phyloP scores from a whole-genome alignment of 1,140 invertebrate species.

The Neodiprion virginianus region DNA sequence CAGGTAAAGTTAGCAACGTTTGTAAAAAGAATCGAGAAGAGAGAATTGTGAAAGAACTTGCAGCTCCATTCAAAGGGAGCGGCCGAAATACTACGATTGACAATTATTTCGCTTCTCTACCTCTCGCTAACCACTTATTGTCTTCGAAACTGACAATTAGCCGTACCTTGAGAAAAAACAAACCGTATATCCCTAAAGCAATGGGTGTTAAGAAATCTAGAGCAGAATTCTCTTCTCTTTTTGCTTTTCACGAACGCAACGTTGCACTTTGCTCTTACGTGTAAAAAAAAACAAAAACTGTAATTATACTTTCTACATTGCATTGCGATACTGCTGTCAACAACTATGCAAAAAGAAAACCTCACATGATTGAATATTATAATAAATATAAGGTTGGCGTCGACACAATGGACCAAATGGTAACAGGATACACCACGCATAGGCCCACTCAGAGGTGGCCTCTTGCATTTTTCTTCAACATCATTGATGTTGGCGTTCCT shows the following conservation, averaged over 20 bases:
- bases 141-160: slow-evolving; percentile 37
- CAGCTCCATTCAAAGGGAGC: slow-evolving; percentile 35
- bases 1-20: slow-evolving; percentile 32
- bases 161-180: slow-evolving; percentile 43
- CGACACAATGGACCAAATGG: slow-evolving; percentile 49
- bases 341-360: slow-evolving; percentile 32
- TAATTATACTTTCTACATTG: slow-evolving; percentile 27
- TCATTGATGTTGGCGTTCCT: slow-evolving; percentile 29
- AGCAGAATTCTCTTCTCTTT: slow-evolving; percentile 16
- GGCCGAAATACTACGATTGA: slow-evolving; percentile 46
- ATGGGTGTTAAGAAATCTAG: slow-evolving; percentile 20
- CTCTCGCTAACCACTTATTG: slow-evolving; percentile 28
- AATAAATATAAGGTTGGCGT: slow-evolving; percentile 51
- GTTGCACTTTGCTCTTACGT: slow-evolving; percentile 30
- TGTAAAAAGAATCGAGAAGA: slow-evolving; percentile 32
- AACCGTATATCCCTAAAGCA: slow-evolving; percentile 30
- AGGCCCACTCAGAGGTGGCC: slow-evolving; percentile 33
- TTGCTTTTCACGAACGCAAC: slow-evolving; percentile 26
- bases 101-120: slow-evolving; percentile 44
- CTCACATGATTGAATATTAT: slow-evolving; percentile 45
- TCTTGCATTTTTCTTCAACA: slow-evolving; percentile 33
- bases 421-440: slow-evolving; percentile 31
- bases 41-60: slow-evolving; percentile 40
- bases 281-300: slow-evolving; percentile 29
- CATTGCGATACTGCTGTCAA: slow-evolving; percentile 23